Evolutionary conservation across 2,888 invertebrate species (phyloP).

Genomic region (Platerodrilus igneus): DNA sequence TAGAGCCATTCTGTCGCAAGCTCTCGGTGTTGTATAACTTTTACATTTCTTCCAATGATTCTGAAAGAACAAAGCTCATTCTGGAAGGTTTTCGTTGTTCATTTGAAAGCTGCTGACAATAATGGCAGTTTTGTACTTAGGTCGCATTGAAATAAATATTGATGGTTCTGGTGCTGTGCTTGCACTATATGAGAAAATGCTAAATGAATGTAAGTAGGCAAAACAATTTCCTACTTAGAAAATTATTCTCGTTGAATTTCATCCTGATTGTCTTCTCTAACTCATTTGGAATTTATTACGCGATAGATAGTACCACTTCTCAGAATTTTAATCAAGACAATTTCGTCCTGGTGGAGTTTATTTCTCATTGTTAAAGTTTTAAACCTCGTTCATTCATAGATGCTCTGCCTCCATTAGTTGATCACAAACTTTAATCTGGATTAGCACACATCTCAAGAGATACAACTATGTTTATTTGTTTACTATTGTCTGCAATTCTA

Average conservation of each 20-base stretch:
- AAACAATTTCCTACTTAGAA: too few relatives aligned
- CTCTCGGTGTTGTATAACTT: conserved; percentile 46
- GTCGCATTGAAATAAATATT: conserved; percentile 38
- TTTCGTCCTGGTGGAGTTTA: conserved; percentile 41
- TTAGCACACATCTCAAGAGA: too few relatives aligned
- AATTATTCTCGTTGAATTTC: too few relatives aligned
- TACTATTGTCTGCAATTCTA: too few relatives aligned
- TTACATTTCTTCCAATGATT: conserved; percentile 45
- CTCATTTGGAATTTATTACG: too few relatives aligned
- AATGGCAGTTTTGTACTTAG: conserved; percentile 42
- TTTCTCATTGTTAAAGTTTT: conserved; percentile 35
- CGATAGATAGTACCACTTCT: conserved; percentile 19
- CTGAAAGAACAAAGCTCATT: conserved; percentile 45
- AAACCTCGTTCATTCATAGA: conserved; percentile 36
- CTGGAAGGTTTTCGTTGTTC: conserved; percentile 45
- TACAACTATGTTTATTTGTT: too few relatives aligned
- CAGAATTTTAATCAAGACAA: conserved; percentile 45
- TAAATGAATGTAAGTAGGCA: too few relatives aligned
- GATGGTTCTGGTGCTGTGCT: too few relatives aligned
- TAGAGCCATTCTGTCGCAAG: conserved; percentile 43
- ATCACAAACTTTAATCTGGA: too few relatives aligned
- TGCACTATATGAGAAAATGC: too few relatives aligned
- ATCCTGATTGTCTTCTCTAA: too few relatives aligned
- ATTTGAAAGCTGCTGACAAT: conserved; percentile 45
- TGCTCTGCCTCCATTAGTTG: too few relatives aligned